A percentile compares a stretch with the other conserved stretches of the same genome.
phyloP scores from a whole-genome alignment of 2,797 vertebrate genomes.

The Schizopygopsis malacanthus region DNA sequence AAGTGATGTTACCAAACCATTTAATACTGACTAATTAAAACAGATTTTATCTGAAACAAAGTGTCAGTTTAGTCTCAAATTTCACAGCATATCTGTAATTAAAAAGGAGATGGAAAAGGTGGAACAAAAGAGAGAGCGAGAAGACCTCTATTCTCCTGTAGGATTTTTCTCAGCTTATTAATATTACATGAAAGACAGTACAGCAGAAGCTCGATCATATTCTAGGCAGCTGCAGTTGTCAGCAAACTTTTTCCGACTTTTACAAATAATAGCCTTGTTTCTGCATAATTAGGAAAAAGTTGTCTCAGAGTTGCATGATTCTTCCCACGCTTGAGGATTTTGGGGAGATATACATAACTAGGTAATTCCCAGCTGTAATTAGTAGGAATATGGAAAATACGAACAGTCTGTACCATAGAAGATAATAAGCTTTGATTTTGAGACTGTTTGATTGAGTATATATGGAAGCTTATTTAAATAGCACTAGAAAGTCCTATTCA shows the following conservation, averaged over 20 bases:
- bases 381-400: background rate
- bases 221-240: conserved; percentile 29
- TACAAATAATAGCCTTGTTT: conserved; percentile 28
- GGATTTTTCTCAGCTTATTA: conserved; percentile 54
- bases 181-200: conserved; percentile 55
- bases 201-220: conserved; percentile 29
- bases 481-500: background rate
- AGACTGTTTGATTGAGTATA: background rate
- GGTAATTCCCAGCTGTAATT: conserved; percentile 5
- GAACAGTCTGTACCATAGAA: background rate
- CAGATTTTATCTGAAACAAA: background rate
- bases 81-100: conserved; percentile 11
- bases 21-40: background rate
- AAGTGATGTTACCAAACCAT: background rate
- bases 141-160: conserved; percentile 36
- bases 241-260: conserved; percentile 12
- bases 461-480: background rate
- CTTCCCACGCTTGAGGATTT: background rate
- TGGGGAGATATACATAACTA: conserved; percentile 11
- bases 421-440: background rate
- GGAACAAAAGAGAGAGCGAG: conserved; percentile 24
- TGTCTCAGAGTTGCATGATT: background rate
- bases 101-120: conserved; percentile 11
- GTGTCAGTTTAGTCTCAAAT: background rate
- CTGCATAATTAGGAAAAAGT: conserved; percentile 41